Base-by-base conservation (phyloP, 1,140 invertebrate species). In the Lycorma delicatula region DNA sequence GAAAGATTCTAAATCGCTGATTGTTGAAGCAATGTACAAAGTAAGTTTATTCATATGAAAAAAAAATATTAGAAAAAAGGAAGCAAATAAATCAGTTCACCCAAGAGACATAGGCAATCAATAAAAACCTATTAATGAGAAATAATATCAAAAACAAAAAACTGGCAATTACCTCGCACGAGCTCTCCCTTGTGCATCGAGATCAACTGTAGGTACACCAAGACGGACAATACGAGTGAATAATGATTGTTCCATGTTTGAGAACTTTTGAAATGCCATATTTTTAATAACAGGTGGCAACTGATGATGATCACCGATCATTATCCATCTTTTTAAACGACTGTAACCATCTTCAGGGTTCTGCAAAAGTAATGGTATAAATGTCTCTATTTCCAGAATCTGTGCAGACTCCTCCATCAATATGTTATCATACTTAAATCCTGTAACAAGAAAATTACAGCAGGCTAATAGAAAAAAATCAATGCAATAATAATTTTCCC, bases 221-320 rank as follows among this genome's bases (percentile, higher is more conserved):
- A 99, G 78, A 13, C 96, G 75, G 1, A 99, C 96, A 69, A 99
- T 87, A 48, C 97, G 77, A 0, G 96, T 95, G 70, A 99, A 99
- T 2, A 99, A 76, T 28, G 92, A 96, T 71, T 99, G 97, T 69
- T 99, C 97, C 97, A 99, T 98, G 69, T 99, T 99, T 5, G 92
- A 96, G 73, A 96, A 99, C 71, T 99, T 99, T 74, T 99, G 95
- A 73, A 99, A 99, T 13, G 96, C 96, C 91, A 98, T 97, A 71
- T 99, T 99, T 73, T 99, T 99, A 31, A 99, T 97, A 9, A 99
- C 94, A 0, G 97, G 97, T 0, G 97, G 97, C 60, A 99, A 76
- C 72, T 99, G 97, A 75, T 99, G 93, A 73, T 99, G 97, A 77
- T 99, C 97, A 5, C 97, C 97, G 68, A 99, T 99, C 97, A 99